Evolutionary conservation across 2,113 vertebrate species (phyloP).

Genomic region (Urocolius indicus): DNA sequence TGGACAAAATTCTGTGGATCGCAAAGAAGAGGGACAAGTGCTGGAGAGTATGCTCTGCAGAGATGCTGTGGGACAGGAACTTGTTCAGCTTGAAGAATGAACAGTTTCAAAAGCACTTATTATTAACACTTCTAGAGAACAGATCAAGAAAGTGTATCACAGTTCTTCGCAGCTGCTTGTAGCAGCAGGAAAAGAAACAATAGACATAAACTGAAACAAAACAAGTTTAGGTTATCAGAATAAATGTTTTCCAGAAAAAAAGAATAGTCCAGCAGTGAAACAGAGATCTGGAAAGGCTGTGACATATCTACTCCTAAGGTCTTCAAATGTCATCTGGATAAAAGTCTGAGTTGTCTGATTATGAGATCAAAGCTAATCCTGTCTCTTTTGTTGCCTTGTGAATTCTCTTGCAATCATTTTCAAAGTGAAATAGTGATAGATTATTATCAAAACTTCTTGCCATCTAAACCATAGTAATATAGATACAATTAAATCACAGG

Average conservation of each 20-base stretch:
- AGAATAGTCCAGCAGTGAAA: background rate
- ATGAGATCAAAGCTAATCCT: background rate
- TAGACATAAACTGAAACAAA: background rate
- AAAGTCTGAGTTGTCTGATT: background rate
- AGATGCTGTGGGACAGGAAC: rapidly evolving
- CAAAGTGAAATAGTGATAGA: background rate
- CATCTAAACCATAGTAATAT: background rate
- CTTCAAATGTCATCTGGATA: background rate
- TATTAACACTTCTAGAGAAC: background rate
- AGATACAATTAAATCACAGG: background rate
- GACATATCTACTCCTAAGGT: background rate
- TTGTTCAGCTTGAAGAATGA: background rate
- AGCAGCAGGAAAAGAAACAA: background rate
- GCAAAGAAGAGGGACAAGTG: background rate
- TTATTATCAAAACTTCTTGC: background rate
- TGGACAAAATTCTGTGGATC: background rate
- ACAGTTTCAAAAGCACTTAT: background rate
- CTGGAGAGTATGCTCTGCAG: background rate
- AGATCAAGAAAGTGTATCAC: background rate
- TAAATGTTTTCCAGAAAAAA: background rate
- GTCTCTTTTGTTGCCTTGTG: background rate
- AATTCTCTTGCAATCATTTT: background rate
- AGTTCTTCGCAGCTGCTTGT: background rate
- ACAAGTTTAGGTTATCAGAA: background rate
- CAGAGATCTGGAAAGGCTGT: background rate